These are phyloP conservation scores for Centrocercus urophasianus DNA, from an alignment of 2,113 vertebrate species.

Conservation along the genomic window DNA sequence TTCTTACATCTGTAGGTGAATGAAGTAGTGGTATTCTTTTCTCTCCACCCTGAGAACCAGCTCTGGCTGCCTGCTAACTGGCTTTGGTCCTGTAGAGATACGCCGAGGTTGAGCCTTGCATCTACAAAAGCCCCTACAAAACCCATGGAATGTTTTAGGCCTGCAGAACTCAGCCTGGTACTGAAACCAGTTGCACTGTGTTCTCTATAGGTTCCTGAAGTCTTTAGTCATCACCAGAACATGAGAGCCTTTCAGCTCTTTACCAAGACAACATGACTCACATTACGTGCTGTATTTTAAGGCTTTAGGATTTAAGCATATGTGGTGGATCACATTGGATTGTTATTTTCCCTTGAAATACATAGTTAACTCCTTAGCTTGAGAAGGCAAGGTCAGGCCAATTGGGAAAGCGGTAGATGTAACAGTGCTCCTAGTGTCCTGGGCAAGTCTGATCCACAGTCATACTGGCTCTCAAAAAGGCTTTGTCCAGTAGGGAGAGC, in stretches of 20 bases:
- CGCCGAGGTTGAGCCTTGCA: background rate
- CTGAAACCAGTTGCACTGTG: background rate
- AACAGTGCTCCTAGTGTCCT: background rate
- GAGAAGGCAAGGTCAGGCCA: background rate
- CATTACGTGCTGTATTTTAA: background rate
- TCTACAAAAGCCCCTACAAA: background rate
- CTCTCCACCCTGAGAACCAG: background rate
- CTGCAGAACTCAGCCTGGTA: background rate
- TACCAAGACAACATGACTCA: background rate
- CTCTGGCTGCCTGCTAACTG: background rate
- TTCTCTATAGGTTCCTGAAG: background rate
- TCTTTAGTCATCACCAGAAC: background rate
- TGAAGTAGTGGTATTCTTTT: background rate
- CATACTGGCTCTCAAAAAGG: background rate
- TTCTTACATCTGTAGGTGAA: background rate
- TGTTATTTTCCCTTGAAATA: background rate
- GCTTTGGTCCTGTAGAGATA: background rate
- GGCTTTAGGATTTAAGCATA: background rate
- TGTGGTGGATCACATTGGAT: background rate
- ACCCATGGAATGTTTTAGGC: background rate
- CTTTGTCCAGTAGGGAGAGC: background rate
- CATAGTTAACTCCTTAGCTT: background rate
- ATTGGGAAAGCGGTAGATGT: background rate
- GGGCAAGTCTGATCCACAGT: background rate
- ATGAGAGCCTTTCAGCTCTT: background rate